Conservation (phyloP, 2,888 invertebrate genomes). For the Drosophila bunnanda region DNA sequence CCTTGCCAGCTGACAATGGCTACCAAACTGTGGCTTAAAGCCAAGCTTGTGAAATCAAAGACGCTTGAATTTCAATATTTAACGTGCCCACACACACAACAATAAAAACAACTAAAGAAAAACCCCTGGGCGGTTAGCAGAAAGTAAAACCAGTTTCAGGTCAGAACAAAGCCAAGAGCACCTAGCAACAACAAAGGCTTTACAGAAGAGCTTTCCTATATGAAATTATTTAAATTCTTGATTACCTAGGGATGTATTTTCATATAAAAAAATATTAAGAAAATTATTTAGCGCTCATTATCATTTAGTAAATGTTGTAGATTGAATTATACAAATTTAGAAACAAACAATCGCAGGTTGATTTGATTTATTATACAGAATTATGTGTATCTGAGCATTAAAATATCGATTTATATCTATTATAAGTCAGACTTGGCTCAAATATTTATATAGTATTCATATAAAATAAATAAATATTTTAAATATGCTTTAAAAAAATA, state of each 20-base stretch:
- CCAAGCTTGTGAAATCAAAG: conserved; percentile 18
- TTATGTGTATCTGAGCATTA: too few relatives aligned
- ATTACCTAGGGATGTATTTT: background rate
- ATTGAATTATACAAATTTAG: too few relatives aligned
- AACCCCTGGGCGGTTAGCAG: conserved; percentile 23
- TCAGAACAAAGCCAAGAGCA: conserved; percentile 44
- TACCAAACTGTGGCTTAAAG: conserved; percentile 11
- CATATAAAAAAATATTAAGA: too few relatives aligned
- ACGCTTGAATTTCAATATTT: conserved; percentile 37
- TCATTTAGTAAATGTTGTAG: background rate
- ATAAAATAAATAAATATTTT: too few relatives aligned
- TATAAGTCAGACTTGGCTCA: too few relatives aligned
- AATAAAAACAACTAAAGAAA: background rate
- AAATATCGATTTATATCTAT: too few relatives aligned
- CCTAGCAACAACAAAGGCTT: conserved; percentile 35
- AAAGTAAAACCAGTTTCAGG: conserved; percentile 54
- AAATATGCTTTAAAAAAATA: too few relatives aligned
- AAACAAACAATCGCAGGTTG: too few relatives aligned
- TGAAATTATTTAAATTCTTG: background rate
- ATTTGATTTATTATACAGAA: too few relatives aligned
- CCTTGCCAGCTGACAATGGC: background rate
- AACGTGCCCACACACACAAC: conserved; percentile 26
- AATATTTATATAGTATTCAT: too few relatives aligned
- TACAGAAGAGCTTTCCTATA: background rate
- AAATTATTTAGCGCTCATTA: background rate